Evolutionary conservation across 1,140 invertebrate genomes (phyloP).

Genomic region (Lutraria rhynchaena): DNA sequence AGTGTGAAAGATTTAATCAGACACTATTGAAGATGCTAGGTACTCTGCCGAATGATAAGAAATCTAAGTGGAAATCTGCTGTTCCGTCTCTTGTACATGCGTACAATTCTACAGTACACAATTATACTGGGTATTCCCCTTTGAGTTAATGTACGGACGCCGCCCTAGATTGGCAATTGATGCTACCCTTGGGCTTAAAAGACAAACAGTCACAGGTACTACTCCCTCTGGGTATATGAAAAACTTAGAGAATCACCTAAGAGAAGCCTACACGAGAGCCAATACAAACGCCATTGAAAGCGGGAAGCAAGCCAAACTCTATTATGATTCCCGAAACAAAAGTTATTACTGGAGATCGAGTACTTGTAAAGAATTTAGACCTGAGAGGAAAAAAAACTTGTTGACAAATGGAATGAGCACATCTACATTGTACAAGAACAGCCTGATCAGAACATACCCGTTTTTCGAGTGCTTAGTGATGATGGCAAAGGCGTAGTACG

Average conservation of each 20-base stretch:
- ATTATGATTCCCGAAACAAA: too few relatives aligned
- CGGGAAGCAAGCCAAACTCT: too few relatives aligned
- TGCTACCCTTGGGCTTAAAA: too few relatives aligned
- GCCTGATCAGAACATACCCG: constrained; percentile 19
- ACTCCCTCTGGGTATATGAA: too few relatives aligned
- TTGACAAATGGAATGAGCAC: constrained; percentile 32
- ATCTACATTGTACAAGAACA: not conserved
- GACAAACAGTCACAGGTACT: too few relatives aligned
- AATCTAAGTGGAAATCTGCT: constrained; percentile 1
- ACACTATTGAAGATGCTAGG: too few relatives aligned
- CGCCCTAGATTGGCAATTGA: too few relatives aligned
- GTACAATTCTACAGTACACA: constrained; percentile 21
- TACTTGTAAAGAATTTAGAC: constrained; percentile 17
- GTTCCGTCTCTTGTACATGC: constrained; percentile 30
- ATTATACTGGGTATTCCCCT: constrained; percentile 19
- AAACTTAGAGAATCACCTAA: too few relatives aligned
- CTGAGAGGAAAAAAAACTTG: constrained; percentile 18
- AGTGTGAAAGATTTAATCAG: too few relatives aligned
- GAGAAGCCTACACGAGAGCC: too few relatives aligned
- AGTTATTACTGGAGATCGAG: constrained; percentile 31
- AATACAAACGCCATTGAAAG: too few relatives aligned
- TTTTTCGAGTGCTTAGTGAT: constrained; percentile 15
- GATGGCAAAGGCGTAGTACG: constrained; percentile 2
- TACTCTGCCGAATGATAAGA: constrained; percentile 33
- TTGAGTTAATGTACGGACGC: too few relatives aligned